Evolutionary conservation across 1,140 invertebrate genomes (phyloP).

Genomic region (Paraescarpia echinospica): DNA sequence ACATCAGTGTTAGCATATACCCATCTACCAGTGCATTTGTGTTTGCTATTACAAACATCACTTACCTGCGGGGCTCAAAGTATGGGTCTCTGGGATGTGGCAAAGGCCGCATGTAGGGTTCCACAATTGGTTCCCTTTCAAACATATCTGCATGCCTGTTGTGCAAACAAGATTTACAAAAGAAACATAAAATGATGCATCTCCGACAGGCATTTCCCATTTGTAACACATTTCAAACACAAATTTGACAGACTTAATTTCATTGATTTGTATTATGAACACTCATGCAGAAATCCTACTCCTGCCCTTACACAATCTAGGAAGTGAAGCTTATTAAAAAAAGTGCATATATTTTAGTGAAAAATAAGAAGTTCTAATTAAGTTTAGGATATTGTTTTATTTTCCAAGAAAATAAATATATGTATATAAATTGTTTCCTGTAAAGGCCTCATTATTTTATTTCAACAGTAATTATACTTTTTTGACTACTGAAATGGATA

Average conservation of each 20-base stretch:
- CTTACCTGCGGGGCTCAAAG: constrained; percentile 30
- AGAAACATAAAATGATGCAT: neutral
- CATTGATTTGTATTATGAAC: no score
- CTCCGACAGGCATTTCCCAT: neutral
- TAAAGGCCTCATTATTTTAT: constrained; percentile 15
- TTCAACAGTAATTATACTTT: neutral
- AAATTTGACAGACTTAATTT: no score
- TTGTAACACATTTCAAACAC: no score
- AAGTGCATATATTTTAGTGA: no score
- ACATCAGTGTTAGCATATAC: neutral
- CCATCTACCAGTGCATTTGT: neutral
- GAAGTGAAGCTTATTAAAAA: no score
- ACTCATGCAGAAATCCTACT: no score
- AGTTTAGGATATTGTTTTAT: no score
- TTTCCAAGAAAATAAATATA: neutral
- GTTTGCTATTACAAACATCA: constrained; percentile 25
- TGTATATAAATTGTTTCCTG: neutral
- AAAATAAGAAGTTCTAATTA: no score
- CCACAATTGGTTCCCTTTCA: constrained; percentile 27
- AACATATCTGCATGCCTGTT: constrained; percentile 38
- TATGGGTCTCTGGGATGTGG: constrained; percentile 26
- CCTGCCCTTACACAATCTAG: no score
- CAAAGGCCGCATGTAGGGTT: constrained; percentile 41
- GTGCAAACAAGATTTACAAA: neutral
- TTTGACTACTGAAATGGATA: neutral